Conservation (phyloP, 2,797 vertebrate genomes). For the Dipus sagitta region DNA sequence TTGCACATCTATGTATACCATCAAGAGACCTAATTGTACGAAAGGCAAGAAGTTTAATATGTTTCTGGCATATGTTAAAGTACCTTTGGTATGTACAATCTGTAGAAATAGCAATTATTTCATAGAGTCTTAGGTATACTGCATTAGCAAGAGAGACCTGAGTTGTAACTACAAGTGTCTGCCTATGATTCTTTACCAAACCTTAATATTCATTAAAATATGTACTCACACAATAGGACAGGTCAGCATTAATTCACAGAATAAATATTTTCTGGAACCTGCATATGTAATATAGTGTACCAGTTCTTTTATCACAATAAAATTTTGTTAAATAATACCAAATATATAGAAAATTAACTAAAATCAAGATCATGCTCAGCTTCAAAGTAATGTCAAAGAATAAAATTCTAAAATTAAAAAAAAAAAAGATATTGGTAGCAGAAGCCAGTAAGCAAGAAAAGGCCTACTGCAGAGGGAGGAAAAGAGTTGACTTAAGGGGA, state of each 20-base stretch:
- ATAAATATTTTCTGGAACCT: constrained; percentile 56
- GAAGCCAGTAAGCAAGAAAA: no score
- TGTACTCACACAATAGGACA: constrained; percentile 63
- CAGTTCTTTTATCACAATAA: constrained; percentile 58
- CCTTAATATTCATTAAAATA: constrained; percentile 35
- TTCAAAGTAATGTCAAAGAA: constrained; percentile 60
- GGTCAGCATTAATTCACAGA: constrained; percentile 49
- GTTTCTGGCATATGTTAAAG: constrained; percentile 38
- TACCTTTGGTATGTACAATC: background rate
- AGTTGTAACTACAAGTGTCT: constrained; percentile 51
- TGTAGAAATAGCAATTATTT: constrained; percentile 43
- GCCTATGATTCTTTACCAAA: constrained; percentile 39
- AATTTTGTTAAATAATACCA: constrained; percentile 54
- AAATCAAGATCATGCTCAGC: constrained; percentile 64
- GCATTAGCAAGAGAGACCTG: constrained; percentile 20
- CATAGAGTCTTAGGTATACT: constrained; percentile 22
- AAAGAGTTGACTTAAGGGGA: no score
- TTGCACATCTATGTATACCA: background rate
- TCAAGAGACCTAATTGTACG: background rate
- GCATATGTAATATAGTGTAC: constrained; percentile 46
- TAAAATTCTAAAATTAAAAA: constrained; percentile 56
- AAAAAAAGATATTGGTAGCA: no score
- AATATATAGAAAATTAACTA: constrained; percentile 60
- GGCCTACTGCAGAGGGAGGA: no score
- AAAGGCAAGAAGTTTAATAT: constrained; percentile 29